A percentile compares a stretch with the other conserved stretches of the same genome.
Evolutionary conservation across 2,113 vertebrate species (phyloP).

Genomic region (Solea solea): DNA sequence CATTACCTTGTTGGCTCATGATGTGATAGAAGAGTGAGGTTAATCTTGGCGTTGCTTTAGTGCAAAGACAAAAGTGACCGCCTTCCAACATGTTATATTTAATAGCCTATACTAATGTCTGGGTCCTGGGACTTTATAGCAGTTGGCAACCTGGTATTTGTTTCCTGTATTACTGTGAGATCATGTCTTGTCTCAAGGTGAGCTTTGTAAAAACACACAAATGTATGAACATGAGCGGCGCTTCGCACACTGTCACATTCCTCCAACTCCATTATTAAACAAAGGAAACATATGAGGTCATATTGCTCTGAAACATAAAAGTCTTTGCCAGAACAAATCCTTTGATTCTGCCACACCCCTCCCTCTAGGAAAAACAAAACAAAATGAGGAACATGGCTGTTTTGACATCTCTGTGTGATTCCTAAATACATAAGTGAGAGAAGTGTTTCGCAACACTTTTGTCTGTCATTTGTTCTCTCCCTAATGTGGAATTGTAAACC

Average conservation of each 20-base stretch:
- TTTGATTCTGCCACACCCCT: slow-evolving; percentile 7
- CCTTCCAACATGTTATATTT: slow-evolving; percentile 31
- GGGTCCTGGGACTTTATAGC: slow-evolving; percentile 23
- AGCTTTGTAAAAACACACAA: slow-evolving; percentile 27
- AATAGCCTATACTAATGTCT: slow-evolving; percentile 42
- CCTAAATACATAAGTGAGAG: slow-evolving; percentile 23
- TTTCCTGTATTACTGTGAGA: slow-evolving; percentile 27
- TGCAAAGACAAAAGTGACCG: slow-evolving; percentile 38
- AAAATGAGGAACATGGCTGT: background rate
- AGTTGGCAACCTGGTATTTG: slow-evolving; percentile 35
- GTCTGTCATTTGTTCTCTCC: slow-evolving; percentile 33
- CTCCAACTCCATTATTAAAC: slow-evolving; percentile 19
- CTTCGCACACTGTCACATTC: slow-evolving; percentile 25
- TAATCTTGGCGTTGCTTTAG: slow-evolving; percentile 33
- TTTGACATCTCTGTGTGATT: slow-evolving; percentile 36
- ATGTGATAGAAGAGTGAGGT: slow-evolving; percentile 26
- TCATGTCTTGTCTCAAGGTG: slow-evolving; percentile 15
- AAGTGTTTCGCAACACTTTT: slow-evolving; percentile 22
- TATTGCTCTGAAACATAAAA: slow-evolving; percentile 30
- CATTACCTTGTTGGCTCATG: slow-evolving; percentile 28
- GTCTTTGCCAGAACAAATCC: slow-evolving; percentile 9
- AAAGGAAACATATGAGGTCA: slow-evolving; percentile 20
- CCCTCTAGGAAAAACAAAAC: background rate
- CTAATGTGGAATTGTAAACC: slow-evolving; percentile 43
- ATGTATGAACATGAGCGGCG: slow-evolving; percentile 19